Percentiles rank a stretch among this genome's conserved stretches.
phyloP scores from a whole-genome alignment of 2,113 vertebrate species.

The Scolopax mira region DNA sequence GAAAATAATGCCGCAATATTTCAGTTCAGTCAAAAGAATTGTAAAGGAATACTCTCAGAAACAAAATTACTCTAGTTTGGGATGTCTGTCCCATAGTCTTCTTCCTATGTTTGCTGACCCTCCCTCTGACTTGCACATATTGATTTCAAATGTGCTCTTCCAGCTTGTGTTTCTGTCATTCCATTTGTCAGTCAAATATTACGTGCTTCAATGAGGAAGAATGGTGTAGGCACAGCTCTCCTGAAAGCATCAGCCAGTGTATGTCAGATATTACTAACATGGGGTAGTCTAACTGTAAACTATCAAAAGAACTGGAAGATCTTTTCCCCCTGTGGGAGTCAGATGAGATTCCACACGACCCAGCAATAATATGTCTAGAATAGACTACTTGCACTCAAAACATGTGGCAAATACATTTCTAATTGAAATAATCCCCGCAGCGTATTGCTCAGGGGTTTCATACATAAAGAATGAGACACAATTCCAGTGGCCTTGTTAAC shows the following conservation, averaged over 20 bases:
- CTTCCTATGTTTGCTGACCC: not conserved
- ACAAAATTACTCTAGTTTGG: not conserved
- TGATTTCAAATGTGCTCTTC: not conserved
- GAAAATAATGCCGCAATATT: not conserved
- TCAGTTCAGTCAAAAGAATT: not conserved
- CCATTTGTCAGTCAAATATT: not conserved
- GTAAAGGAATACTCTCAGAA: not conserved
- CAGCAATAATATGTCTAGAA: not conserved
- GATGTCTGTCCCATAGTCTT: not conserved
- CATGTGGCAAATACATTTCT: not conserved
- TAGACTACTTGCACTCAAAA: not conserved
- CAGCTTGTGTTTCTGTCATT: not conserved
- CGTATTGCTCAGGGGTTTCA: not conserved
- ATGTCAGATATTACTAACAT: not conserved
- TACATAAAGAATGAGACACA: not conserved
- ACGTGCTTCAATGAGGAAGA: not conserved
- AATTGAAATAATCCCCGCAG: not conserved
- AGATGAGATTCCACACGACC: not conserved
- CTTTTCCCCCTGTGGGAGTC: not conserved
- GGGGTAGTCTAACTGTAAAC: not conserved
- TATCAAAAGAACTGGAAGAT: not conserved
- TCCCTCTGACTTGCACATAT: not conserved
- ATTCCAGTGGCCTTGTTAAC: not conserved
- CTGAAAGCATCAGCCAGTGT: not conserved
- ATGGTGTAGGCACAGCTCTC: not conserved